A percentile compares a stretch with the other conserved stretches of the same genome.
phyloP scores from a whole-genome alignment of 2,797 vertebrate species.

The Prunella strophiata region DNA sequence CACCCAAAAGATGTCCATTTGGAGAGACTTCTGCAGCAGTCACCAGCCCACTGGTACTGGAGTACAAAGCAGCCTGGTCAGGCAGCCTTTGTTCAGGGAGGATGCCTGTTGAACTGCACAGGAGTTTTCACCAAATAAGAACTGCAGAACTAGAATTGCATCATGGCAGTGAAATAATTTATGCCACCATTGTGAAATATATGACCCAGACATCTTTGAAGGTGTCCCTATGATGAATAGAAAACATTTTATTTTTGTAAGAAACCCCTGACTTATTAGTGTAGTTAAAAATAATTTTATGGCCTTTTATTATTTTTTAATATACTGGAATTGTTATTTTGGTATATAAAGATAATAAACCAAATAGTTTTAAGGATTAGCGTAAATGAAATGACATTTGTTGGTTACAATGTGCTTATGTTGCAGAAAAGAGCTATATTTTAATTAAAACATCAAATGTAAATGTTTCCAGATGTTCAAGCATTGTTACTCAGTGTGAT shows the following conservation, averaged over 20 bases:
- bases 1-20: neutral
- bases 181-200: neutral
- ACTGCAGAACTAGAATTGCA: neutral
- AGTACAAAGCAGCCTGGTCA: neutral
- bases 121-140: neutral
- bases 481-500: neutral
- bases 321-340: neutral
- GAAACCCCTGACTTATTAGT: neutral
- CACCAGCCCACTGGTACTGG: rapidly evolving
- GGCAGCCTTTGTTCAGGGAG: neutral
- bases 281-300: neutral
- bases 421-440: constrained; percentile 3
- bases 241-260: neutral
- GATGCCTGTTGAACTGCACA: neutral
- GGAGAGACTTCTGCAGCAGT: neutral
- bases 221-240: neutral
- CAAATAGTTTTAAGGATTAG: neutral
- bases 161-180: neutral
- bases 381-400: neutral
- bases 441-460: constrained; percentile 39
- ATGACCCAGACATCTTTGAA: neutral
- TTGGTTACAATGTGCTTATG: neutral
- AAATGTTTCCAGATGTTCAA: constrained; percentile 59
- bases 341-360: neutral
- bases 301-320: neutral